Conservation (phyloP, 2,797 vertebrate genomes). For the Arnoldichthys spilopterus region DNA sequence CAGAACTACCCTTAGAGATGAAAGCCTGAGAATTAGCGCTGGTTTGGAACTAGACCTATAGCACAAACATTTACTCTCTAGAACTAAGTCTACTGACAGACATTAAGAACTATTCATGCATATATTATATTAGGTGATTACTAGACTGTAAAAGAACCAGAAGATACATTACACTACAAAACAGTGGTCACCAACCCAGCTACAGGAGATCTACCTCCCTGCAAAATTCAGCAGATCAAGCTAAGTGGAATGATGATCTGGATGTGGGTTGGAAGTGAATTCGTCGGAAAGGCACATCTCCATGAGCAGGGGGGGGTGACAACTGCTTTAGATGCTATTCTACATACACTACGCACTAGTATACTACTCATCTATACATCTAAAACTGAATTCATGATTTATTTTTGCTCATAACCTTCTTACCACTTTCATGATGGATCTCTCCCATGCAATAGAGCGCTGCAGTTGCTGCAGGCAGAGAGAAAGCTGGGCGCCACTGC, state of each 20-base stretch:
- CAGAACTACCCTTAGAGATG: background rate
- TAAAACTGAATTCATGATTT: background rate
- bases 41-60: background rate
- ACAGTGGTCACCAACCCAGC: too few species aligned
- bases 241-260: too few species aligned
- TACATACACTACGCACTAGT: background rate
- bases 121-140: background rate
- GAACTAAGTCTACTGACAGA: background rate
- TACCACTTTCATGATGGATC: slow-evolving; percentile 94
- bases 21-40: background rate
- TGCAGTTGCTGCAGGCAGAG: slow-evolving; percentile 90
- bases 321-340: background rate
- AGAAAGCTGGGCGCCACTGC: slow-evolving; percentile 87
- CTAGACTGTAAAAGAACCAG: background rate
- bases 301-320: too few species aligned
- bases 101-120: background rate
- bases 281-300: too few species aligned
- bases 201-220: too few species aligned
- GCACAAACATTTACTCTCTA: background rate
- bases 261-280: too few species aligned
- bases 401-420: slow-evolving; percentile 61
- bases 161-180: background rate
- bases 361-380: background rate
- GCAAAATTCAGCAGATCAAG: too few species aligned
- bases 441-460: slow-evolving; percentile 91